Evolutionary conservation across 1,140 invertebrate genomes (phyloP), one percentile per base, ranked within the genome.

Genomic region (Drosophila mayri): DNA sequence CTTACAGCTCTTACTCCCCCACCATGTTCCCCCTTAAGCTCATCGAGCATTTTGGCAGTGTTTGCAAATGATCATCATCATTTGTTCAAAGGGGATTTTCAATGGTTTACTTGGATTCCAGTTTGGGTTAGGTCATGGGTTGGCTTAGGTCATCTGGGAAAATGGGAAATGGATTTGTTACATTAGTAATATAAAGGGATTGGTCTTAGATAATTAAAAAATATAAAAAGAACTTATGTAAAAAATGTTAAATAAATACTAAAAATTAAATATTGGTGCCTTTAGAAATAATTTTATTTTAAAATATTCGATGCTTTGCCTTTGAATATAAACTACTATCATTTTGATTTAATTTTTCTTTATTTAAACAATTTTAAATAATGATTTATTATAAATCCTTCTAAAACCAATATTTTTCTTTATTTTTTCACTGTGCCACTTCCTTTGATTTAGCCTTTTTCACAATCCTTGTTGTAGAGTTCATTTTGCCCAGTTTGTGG

Each of bases 51-150:
- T 61, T 68, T 67, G 66, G 66, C 65, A 71, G n/a, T 49, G 68
- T 72, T 72, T 50, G 70, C 44, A 72, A 72, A 72, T 72, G 67
- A 72, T 72, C 52, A 72, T 72, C 66, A 72, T 72, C 52, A 59
- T 72, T 72, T 72, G 70, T 30, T 47, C 14, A 41, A 50, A 50
- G 50, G 40, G 44, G 70, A 60, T 58, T 72, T 68, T 25, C 20
- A 50, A 41, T 71, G 44, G 61, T 41, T 41, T 67, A 44, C 20
- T 63, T 32, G 62, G 18, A 2, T 30, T 38, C 1, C 40, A 30
- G 44, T 20, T 60, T 72, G 68, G 52, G 68, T 72, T 72, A 72
- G 66, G 68, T 72, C 68, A 72, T 30, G 68, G 22, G 43, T 72
- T 72, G 70, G 37, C 52, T 72, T 72, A 72, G 70, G 70, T 72